Evolutionary conservation across 1,140 invertebrate species (phyloP).

Genomic region (Drosophila parabipectinata): DNA sequence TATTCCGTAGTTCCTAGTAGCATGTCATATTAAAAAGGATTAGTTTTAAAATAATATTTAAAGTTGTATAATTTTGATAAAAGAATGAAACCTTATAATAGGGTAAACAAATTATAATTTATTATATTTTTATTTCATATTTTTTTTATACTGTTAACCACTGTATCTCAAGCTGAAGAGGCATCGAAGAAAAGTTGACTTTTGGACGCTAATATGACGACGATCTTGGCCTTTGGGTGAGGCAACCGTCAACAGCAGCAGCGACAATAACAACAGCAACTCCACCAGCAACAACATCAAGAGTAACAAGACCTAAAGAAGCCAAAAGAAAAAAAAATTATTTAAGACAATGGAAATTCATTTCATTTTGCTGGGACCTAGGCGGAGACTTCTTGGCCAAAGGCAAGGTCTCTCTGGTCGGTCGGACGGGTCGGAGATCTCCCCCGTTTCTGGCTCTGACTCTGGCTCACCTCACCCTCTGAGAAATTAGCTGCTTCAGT

Average conservation of each 20-base stretch:
- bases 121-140: too few relatives aligned
- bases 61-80: too few relatives aligned
- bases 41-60: too few relatives aligned
- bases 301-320: constrained; percentile 46
- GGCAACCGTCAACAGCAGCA: constrained; percentile 39
- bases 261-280: constrained; percentile 28
- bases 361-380: constrained; percentile 52
- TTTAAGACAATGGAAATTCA: constrained; percentile 79
- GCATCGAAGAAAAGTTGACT: constrained; percentile 68
- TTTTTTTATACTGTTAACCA: background rate
- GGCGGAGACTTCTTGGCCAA: constrained; percentile 63
- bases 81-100: too few relatives aligned
- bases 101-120: too few relatives aligned
- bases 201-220: constrained; percentile 80
- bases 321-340: constrained; percentile 29
- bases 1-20: too few relatives aligned
- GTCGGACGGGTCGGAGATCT: constrained; percentile 6
- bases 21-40: background rate
- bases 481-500: constrained; percentile 80
- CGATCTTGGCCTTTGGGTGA: constrained; percentile 79
- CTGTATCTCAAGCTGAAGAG: constrained; percentile 43
- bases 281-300: constrained; percentile 10
- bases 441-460: constrained; percentile 3
- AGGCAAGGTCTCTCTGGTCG: constrained; percentile 60
- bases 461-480: constrained; percentile 38